Percentiles rank a stretch among this genome's conserved stretches.
These are phyloP conservation scores for Distichodus sexfasciatus DNA, from an alignment of 2,797 vertebrate genomes.

Conservation along the genomic window DNA sequence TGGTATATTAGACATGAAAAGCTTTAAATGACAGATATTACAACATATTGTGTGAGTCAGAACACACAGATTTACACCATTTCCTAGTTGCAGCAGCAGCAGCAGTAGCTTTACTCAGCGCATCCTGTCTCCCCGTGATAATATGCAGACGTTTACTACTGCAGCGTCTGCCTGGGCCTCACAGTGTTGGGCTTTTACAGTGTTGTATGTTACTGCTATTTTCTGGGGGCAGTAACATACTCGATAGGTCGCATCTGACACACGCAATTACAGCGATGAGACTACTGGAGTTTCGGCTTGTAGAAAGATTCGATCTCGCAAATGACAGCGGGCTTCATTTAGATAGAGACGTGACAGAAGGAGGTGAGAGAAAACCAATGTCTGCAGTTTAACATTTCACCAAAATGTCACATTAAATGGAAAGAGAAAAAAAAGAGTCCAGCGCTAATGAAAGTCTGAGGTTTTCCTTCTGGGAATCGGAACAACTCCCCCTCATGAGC, in stretches of 20 bases:
- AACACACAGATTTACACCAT: slow-evolving; percentile 17
- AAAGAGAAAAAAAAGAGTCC: not conserved
- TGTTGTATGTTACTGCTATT: slow-evolving; percentile 32
- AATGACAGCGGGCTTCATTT: slow-evolving; percentile 2
- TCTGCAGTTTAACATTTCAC: not conserved
- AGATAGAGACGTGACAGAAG: not conserved
- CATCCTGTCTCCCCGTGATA: slow-evolving; percentile 15
- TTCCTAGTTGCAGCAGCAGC: slow-evolving; percentile 16
- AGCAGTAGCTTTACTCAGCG: slow-evolving; percentile 1
- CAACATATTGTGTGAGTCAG: slow-evolving; percentile 9
- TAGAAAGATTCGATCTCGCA: not conserved
- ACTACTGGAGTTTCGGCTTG: not conserved
- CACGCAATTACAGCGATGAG: slow-evolving; percentile 1
- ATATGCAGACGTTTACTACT: slow-evolving; percentile 24
- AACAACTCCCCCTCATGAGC: not conserved
- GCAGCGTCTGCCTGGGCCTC: slow-evolving; percentile 20
- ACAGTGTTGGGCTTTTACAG: slow-evolving; percentile 27
- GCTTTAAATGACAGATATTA: slow-evolving; percentile 26
- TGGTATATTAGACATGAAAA: not conserved
- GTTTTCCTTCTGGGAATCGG: not conserved
- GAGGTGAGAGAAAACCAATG: not conserved
- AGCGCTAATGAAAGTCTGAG: not conserved
- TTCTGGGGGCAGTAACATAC: slow-evolving; percentile 25
- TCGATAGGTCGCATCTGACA: slow-evolving; percentile 10
- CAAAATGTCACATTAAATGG: not conserved